These are phyloP conservation scores for Apamea anceps DNA, from an alignment of 2,888 invertebrate genomes.

Conservation along the genomic window DNA sequence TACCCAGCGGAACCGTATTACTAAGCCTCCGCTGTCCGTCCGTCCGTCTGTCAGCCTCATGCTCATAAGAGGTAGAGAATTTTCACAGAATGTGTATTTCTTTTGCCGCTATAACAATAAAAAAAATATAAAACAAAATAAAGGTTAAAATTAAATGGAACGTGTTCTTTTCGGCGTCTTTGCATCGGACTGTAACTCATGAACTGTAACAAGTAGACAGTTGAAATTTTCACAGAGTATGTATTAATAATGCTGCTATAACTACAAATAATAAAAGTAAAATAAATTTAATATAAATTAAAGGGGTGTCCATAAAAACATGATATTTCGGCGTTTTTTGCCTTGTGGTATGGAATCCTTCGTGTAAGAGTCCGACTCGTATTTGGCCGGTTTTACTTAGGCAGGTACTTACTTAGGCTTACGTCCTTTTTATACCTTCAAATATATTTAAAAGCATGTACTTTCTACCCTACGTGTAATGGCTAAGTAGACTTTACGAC, in stretches of 20 bases:
- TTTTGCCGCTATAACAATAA: neutral
- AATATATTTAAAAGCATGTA: slow-evolving; percentile 7
- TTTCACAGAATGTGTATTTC: neutral
- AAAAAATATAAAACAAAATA: neutral
- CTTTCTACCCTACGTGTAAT: neutral
- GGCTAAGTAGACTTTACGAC: neutral
- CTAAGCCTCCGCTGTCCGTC: neutral
- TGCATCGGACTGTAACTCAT: too few relatives aligned
- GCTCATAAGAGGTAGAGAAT: neutral
- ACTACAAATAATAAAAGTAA: too few relatives aligned
- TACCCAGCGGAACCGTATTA: neutral
- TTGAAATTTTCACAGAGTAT: too few relatives aligned
- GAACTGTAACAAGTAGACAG: too few relatives aligned
- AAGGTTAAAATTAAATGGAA: too few relatives aligned
- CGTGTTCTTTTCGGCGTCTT: too few relatives aligned
- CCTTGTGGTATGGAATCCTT: neutral
- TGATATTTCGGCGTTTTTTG: too few relatives aligned
- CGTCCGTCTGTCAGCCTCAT: neutral
- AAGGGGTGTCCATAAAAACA: neutral
- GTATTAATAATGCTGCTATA: too few relatives aligned
- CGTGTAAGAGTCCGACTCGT: neutral
- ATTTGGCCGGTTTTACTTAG: neutral
- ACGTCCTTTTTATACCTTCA: slow-evolving; percentile 14
- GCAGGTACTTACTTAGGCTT: slow-evolving; percentile 4
- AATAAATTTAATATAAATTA: neutral